Conservation (phyloP, 1,140 invertebrate species). For the Drosophila equinoxialis region DNA sequence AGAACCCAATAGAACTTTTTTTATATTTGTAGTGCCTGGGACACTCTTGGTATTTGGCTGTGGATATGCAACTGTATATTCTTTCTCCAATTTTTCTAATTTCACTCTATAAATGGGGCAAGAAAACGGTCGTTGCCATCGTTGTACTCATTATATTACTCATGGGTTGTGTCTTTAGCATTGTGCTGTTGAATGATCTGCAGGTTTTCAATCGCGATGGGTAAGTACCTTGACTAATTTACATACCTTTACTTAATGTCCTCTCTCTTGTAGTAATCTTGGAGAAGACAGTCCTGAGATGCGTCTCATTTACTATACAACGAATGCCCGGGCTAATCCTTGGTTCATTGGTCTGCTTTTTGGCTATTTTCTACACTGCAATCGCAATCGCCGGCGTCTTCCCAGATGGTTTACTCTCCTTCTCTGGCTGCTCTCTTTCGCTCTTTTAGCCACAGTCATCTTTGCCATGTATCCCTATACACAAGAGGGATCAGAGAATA, state of each 20-base stretch:
- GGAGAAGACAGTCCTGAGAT: constrained; percentile 56
- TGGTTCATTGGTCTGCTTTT: constrained; percentile 75
- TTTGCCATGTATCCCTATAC: constrained; percentile 78
- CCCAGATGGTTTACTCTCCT: constrained; percentile 36
- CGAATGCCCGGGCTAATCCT: constrained; percentile 67
- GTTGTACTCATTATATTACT: constrained; percentile 54
- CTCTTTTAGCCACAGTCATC: constrained; percentile 55
- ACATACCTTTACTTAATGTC: neutral
- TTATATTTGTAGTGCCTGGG: constrained; percentile 84
- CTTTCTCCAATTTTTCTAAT: constrained; percentile 90
- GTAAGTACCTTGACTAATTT: constrained; percentile 23
- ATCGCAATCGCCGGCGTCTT: constrained; percentile 30
- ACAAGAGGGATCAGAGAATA: constrained; percentile 50
- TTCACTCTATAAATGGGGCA: constrained; percentile 86
- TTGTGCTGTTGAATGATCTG: constrained; percentile 58
- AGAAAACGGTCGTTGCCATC: constrained; percentile 43
- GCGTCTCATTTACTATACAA: constrained; percentile 71
- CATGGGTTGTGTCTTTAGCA: constrained; percentile 61
- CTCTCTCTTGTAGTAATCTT: constrained; percentile 41
- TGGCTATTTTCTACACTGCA: constrained; percentile 65
- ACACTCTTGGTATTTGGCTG: constrained; percentile 94
- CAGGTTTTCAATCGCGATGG: constrained; percentile 55
- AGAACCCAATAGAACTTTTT: neutral
- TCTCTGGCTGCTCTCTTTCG: constrained; percentile 60
- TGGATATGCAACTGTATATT: constrained; percentile 93